Percentiles rank a stretch among this genome's conserved stretches.
Conservation (phyloP, 1,140 invertebrate species). For the Copidosoma floridanum region DNA sequence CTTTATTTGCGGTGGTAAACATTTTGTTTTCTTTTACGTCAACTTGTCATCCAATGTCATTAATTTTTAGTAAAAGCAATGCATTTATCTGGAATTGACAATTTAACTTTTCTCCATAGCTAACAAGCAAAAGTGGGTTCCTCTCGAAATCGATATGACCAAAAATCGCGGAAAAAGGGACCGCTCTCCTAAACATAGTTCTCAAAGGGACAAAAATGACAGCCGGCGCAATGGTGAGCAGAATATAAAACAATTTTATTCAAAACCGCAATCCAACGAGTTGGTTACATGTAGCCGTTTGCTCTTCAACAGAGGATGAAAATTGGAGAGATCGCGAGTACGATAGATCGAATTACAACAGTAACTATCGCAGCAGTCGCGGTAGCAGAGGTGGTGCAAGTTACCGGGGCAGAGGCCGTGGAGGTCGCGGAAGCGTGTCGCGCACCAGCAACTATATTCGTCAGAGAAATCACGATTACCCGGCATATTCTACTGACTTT, state of each 20-base stretch:
- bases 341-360: constrained; percentile 45
- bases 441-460: constrained; percentile 43
- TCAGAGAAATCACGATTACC: constrained; percentile 53
- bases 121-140: constrained; percentile 75
- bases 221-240: constrained; percentile 39
- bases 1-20: no score
- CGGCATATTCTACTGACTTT: constrained; percentile 54
- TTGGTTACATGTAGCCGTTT: background rate
- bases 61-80: no score
- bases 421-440: constrained; percentile 29
- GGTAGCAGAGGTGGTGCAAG: constrained; percentile 35
- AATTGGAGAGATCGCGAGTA: constrained; percentile 47
- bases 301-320: constrained; percentile 40
- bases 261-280: background rate
- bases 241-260: background rate
- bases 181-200: constrained; percentile 49
- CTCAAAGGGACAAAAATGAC: constrained; percentile 47
- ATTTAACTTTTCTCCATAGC: no score
- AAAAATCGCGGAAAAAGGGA: constrained; percentile 55
- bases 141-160: constrained; percentile 67
- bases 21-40: no score
- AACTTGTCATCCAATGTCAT: no score
- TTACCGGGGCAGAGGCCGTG: constrained; percentile 44
- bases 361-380: constrained; percentile 43
- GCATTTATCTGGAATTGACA: no score